Percentiles rank a stretch among this genome's conserved stretches.
Conservation (phyloP, 1,140 invertebrate genomes). For the Paralvinella palmiformis region DNA sequence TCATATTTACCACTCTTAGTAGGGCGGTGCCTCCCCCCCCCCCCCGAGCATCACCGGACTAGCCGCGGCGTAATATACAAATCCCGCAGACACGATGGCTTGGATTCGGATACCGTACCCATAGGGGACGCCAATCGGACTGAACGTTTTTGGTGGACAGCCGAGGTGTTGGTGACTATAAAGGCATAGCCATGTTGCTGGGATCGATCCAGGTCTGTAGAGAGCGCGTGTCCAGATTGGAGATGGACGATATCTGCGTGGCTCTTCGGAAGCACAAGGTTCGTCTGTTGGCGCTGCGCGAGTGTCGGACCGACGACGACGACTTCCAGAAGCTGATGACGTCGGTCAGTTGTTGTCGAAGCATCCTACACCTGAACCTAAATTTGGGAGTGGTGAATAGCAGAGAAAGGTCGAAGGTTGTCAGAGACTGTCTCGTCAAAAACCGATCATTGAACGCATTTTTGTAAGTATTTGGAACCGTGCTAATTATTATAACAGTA, state of each 20-base stretch:
- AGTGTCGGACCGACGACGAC: slow-evolving; percentile 29
- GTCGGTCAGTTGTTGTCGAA: slow-evolving; percentile 24
- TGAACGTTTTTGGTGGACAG: too few relatives aligned
- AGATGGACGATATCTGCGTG: slow-evolving; percentile 19
- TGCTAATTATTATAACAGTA: neutral
- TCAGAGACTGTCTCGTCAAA: slow-evolving; percentile 26
- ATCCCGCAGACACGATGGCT: too few relatives aligned
- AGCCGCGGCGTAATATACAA: too few relatives aligned
- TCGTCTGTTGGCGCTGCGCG: slow-evolving; percentile 25
- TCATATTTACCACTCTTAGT: too few relatives aligned
- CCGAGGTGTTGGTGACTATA: neutral
- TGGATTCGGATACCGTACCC: too few relatives aligned
- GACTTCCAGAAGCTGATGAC: slow-evolving; percentile 32
- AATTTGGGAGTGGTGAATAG: slow-evolving; percentile 31
- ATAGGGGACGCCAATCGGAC: too few relatives aligned
- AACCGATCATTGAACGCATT: slow-evolving; percentile 33
- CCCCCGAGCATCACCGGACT: too few relatives aligned
- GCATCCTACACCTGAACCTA: slow-evolving; percentile 32
- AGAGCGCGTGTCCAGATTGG: slow-evolving; percentile 9
- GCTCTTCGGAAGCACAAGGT: slow-evolving; percentile 11
- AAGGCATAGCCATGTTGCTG: neutral
- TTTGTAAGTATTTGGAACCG: slow-evolving; percentile 29
- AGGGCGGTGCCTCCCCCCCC: too few relatives aligned
- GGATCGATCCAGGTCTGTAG: slow-evolving; percentile 14
- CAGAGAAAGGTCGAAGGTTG: slow-evolving; percentile 23